Conservation (phyloP, 2,888 invertebrate species). For the Lepidocyrtoides sp. region DNA sequence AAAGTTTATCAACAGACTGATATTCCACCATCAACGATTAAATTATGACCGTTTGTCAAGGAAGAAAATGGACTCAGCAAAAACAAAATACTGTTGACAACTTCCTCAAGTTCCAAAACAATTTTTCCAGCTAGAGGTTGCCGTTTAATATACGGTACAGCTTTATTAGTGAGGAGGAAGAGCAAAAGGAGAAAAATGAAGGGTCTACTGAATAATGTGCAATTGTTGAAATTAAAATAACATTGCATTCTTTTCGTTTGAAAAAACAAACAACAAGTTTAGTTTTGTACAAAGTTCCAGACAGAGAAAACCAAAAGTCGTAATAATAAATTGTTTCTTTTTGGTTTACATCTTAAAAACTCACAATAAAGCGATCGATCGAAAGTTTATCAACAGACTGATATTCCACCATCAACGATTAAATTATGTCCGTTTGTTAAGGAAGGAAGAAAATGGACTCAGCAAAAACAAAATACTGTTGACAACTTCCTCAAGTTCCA, state of each 20-base stretch:
- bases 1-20: neutral
- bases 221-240: too few relatives aligned
- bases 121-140: constrained; percentile 3
- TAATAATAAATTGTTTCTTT: too few relatives aligned
- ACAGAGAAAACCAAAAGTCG: too few relatives aligned
- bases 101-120: neutral
- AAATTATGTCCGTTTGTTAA: constrained; percentile 15
- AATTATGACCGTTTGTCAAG: neutral
- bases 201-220: too few relatives aligned
- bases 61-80: constrained; percentile 50
- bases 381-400: constrained; percentile 16
- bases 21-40: constrained; percentile 60
- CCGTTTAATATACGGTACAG: neutral
- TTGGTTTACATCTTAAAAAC: too few relatives aligned
- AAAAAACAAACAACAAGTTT: too few relatives aligned
- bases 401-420: constrained; percentile 53
- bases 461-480: constrained; percentile 29
- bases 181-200: neutral
- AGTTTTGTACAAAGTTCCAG: too few relatives aligned
- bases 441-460: constrained; percentile 44
- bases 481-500: neutral
- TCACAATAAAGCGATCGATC: too few relatives aligned
- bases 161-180: too few relatives aligned
- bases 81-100: constrained; percentile 17
- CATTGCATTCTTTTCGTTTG: too few relatives aligned